Conservation (phyloP, 2,113 vertebrate species). For the Calyptomena viridis region DNA sequence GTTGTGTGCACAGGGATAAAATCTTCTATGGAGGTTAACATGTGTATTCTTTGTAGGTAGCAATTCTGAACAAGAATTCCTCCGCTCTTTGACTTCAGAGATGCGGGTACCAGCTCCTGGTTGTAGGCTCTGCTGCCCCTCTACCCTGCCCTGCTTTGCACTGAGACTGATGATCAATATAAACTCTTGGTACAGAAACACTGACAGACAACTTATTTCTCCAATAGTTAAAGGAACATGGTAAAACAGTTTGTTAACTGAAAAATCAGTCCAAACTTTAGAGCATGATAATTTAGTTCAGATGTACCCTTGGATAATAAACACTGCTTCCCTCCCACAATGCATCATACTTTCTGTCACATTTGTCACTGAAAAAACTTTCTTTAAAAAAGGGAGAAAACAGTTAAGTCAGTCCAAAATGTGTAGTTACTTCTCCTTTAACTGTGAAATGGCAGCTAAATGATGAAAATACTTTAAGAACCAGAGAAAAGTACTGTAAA, state of each 20-base stretch:
- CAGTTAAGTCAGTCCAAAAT: neutral
- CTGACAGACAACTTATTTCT: neutral
- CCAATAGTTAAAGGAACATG: neutral
- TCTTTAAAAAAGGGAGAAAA: neutral
- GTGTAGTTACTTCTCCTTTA: neutral
- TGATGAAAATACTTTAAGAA: neutral
- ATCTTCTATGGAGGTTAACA: neutral
- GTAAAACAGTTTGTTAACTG: neutral
- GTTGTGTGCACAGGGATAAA: neutral
- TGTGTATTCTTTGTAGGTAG: neutral
- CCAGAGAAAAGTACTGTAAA: neutral
- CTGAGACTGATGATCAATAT: neutral
- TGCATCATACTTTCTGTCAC: neutral
- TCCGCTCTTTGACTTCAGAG: neutral
- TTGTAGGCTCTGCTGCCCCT: neutral
- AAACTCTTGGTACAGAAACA: neutral
- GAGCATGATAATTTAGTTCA: constrained; percentile 18
- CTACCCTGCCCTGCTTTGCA: neutral
- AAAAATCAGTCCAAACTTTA: constrained; percentile 5
- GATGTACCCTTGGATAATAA: constrained; percentile 4
- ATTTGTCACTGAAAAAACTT: neutral
- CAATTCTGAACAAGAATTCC: neutral
- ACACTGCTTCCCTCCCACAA: neutral
- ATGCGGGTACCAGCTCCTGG: neutral
- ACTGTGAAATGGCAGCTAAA: neutral